Evolutionary conservation across 2,888 invertebrate species (phyloP), one percentile per base, ranked within the genome.

Genomic region (Piscicola geometra): DNA sequence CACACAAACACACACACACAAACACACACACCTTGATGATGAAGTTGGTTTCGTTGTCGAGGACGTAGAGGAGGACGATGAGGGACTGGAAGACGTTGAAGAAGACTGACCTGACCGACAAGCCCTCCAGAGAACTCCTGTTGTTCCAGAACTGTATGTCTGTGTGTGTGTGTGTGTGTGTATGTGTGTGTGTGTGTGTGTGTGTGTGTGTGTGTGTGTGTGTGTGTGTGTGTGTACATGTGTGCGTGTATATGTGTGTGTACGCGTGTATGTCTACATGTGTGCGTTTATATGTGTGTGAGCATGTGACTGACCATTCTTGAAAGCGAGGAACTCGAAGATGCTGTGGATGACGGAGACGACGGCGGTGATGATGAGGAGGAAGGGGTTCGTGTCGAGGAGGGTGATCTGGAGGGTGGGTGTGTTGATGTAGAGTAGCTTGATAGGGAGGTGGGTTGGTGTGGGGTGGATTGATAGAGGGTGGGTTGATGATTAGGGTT

Each of bases 81-180:
- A 95, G 86, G 0, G 97, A 94, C 85, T 99, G 97, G 86, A 99
- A 97, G 3, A 99, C 96, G 82, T 93, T 94, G 87, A 99, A 99
- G 86, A 99, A 95, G 36, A 99, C 97, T 0, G 86, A 96, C 80
- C 98, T 90, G 1, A 99, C 98, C 0, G 98, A 98, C 56, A 99
- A 88, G 15, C 98, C 98, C 87, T 99, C 98, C 68, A 99, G 87
- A 0, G 95, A 94, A 84, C 97, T 94, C 25, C 97, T 89, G 83
- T 95, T 96, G 82, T 95, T 94, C 99, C 99, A 99, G 85, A 99
- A 99, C 86, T 99, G 99, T 82, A 99, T 99, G 86, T 99, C 90
- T 90, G 85, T 32, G 81, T 72, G 66, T 71, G 50, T 71, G 52
- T 68, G 75, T 75, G 47, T 75, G 66, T 75, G 68, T 72, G 36